Percentiles rank a stretch among this genome's conserved stretches.
Conservation (phyloP, 2,888 invertebrate species). For the Ernsta delagoae region DNA sequence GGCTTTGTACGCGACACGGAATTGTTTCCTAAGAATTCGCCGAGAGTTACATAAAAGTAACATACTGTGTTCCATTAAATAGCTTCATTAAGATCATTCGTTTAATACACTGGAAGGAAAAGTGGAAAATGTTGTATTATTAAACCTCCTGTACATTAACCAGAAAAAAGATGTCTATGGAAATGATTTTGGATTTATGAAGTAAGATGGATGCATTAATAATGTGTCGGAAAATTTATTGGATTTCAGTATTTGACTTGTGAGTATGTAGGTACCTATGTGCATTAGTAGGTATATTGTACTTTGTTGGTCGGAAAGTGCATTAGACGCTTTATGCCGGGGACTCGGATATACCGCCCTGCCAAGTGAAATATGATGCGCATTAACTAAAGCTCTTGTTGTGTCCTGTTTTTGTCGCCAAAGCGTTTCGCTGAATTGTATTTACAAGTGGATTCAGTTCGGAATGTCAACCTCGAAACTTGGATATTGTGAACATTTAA, state of each 20-base stretch:
- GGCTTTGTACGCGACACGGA: conserved; percentile 28
- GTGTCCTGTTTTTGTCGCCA: conserved; percentile 70
- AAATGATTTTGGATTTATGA: too few species aligned
- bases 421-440: conserved; percentile 62
- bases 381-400: conserved; percentile 76
- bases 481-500: conserved; percentile 17
- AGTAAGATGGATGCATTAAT: too few species aligned
- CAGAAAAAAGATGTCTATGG: neutral
- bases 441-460: conserved; percentile 60
- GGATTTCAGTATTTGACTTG: neutral
- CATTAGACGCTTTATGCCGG: conserved; percentile 42
- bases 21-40: conserved; percentile 34
- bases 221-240: neutral
- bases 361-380: conserved; percentile 75
- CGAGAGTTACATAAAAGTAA: conserved; percentile 40
- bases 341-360: conserved; percentile 66
- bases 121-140: conserved; percentile 50
- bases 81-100: conserved; percentile 61
- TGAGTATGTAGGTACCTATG: neutral
- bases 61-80: conserved; percentile 50
- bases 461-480: conserved; percentile 51
- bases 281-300: conserved; percentile 1
- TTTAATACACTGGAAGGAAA: conserved; percentile 58
- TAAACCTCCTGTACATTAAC: conserved; percentile 2
- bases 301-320: conserved; percentile 25